Base-by-base conservation (phyloP, 2,113 vertebrate species). In the Sula dactylatra region DNA sequence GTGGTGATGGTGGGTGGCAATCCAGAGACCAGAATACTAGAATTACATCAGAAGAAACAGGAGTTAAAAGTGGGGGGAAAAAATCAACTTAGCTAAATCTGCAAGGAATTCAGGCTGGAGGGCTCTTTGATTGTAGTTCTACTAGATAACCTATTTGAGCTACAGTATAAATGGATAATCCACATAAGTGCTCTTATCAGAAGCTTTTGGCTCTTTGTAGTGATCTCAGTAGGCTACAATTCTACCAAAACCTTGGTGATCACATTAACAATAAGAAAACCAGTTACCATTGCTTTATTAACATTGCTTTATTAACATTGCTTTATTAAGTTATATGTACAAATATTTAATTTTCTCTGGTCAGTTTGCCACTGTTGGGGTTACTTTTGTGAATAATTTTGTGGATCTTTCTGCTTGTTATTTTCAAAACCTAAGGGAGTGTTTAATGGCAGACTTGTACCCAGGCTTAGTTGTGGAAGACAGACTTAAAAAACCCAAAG, bases 131-230 rank as follows among this genome's bases (percentile, higher is more conserved):
- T 97, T 97, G 67, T 95, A 88, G 97, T 96, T 82, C 81, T 93
- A 20, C 62, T 94, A 96, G 87, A 96, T 97, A 96, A 95, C 82
- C 77, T 96, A 82, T 97, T 93, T 96, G 88, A 96, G 86, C 45
- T 96, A 79, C 50, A 95, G 32, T 52, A 88, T 94, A 96, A 98
- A 98, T 97, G 89, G 83, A 97, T 97, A 98, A 97, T 95, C 86
- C 90, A 93, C 84, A 64, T 94, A 98, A 97, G 77, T 93, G 45
- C 49, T 96, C 83, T 97, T 97, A 98, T 96, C 90, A 96, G 91
- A 97, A 95, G 18, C 71, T 93, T 95, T 82, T 95, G 90, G 82
- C 79, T 96, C 32, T 93, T 71, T 91, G 34, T 55, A 94, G 58
- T 83, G 64, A 96, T 97, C 87, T 97, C 93, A 93, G 73, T 78